phyloP scores from a whole-genome alignment of 1,140 invertebrate species.

The Conus ventricosus region DNA sequence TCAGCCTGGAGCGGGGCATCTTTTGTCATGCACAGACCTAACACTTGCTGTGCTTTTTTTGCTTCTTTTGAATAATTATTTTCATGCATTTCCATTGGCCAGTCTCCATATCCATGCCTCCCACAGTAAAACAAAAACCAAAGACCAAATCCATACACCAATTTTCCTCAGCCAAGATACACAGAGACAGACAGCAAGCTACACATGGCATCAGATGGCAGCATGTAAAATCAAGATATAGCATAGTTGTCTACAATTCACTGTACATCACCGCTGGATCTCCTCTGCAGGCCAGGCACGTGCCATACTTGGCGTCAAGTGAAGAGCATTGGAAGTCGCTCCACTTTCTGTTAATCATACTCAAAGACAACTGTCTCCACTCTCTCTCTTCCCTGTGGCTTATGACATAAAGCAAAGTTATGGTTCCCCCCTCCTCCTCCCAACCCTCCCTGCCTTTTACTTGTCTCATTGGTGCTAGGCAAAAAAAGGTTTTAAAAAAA shows the following conservation, averaged over 20 bases:
- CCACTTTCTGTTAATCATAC: conserved; percentile 22
- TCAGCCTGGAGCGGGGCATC: too few relatives aligned
- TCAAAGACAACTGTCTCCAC: conserved; percentile 28
- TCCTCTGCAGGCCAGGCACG: conserved; percentile 7
- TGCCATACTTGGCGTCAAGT: neutral
- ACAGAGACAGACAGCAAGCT: neutral
- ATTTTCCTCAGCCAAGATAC: conserved; percentile 1
- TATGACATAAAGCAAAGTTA: conserved; percentile 35
- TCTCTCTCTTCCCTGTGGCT: conserved; percentile 26
- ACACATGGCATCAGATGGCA: neutral
- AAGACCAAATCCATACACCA: too few relatives aligned
- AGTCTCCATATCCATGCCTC: too few relatives aligned
- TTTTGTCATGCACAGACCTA: too few relatives aligned
- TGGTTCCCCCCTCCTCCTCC: conserved; percentile 1
- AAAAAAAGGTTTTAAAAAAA: too few relatives aligned
- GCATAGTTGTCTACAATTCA: conserved; percentile 20
- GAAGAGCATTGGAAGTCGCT: neutral
- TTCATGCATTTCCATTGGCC: too few relatives aligned
- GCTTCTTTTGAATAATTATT: too few relatives aligned
- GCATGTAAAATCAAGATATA: neutral
- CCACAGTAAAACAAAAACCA: too few relatives aligned
- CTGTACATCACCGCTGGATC: conserved; percentile 31
- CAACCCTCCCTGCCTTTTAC: neutral
- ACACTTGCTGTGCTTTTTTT: too few relatives aligned
- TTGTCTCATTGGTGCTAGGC: neutral